Base-by-base conservation (phyloP, 2,797 vertebrate genomes). In the Coreius guichenoti region DNA sequence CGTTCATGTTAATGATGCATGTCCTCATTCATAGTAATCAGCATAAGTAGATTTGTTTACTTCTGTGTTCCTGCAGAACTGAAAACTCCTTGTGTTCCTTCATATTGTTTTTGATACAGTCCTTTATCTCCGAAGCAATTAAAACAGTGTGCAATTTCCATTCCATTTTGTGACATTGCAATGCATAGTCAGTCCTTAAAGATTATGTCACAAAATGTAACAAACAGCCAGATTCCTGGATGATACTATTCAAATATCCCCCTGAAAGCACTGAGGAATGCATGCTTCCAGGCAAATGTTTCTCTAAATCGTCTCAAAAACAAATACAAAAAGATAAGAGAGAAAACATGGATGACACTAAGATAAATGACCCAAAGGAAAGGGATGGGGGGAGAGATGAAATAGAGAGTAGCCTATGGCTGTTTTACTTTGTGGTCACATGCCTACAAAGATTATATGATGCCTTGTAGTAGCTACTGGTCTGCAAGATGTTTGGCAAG, bases 401-500 rank as follows among this genome's bases (percentile, higher is more conserved):
- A 91, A 92, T 90, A 91, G 88, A 89, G 39, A 89, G 65, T 82
- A 8, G 39, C 39, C 39, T 43, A 21, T 51, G 75, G 86, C 91
- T 93, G 89, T 92, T 80, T 89, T 83, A 73, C 69, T 85, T 86
- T 90, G 89, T 74, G 74, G 89, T 92, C 92, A 93, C 92, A 92
- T 93, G 93, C 83, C 47, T 84, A 36, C 86, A 61, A 54, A 87
- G 87, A 88, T 93, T 90, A 91, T 90, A 91, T 93, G 94, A 93
- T 90, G 88, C 83, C 69, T 91, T 89, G 87, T 80, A 82, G 47
- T 75, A n/a, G n/a, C n/a, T n/a, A 39, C 67, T 70, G 78, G 29
- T n/a, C 23, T n/a, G 56, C 11, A 49, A 79, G 73, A 58, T 84
- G 79, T 54, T 86, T 86, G 81, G 23, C 14, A 85, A 84, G 45